These are phyloP conservation scores for Periophthalmus magnuspinnatus DNA, from an alignment of 2,797 vertebrate genomes.

Conservation along the genomic window DNA sequence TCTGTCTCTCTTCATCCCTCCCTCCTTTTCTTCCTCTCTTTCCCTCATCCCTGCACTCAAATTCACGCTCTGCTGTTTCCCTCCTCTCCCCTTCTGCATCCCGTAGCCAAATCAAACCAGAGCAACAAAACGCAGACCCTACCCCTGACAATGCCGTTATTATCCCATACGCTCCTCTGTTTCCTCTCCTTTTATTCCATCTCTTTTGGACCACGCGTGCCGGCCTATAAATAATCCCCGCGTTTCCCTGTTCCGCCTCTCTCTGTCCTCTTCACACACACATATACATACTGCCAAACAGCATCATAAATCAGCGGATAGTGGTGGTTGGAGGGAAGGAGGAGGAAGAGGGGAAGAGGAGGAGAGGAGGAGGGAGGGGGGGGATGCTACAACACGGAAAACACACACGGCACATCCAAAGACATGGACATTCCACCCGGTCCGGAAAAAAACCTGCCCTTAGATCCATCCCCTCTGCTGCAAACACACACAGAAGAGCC, in stretches of 20 bases:
- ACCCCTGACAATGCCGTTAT: conserved; percentile 55
- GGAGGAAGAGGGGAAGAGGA: conserved; percentile 31
- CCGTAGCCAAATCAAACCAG: conserved; percentile 52
- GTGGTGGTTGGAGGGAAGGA: conserved; percentile 44
- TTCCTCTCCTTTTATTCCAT: conserved; percentile 30
- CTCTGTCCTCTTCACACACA: conserved; percentile 67
- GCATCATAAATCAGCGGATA: conserved; percentile 80
- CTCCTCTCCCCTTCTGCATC: conserved; percentile 42
- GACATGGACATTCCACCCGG: conserved; percentile 60
- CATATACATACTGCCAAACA: conserved; percentile 74
- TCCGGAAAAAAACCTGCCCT: neutral
- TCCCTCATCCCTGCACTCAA: conserved; percentile 59
- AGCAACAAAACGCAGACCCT: too few relatives aligned
- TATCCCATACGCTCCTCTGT: conserved; percentile 35
- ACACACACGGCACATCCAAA: conserved; percentile 55
- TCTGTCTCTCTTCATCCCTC: neutral
- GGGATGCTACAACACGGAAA: conserved; percentile 2
- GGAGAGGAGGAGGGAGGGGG: conserved; percentile 17
- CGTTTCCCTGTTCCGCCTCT: conserved; percentile 55
- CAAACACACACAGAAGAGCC: conserved; percentile 22
- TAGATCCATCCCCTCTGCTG: neutral
- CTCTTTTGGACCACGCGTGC: conserved; percentile 44
- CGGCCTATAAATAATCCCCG: conserved; percentile 68
- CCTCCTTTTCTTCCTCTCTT: neutral
- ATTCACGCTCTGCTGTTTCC: conserved; percentile 52